Percentiles rank a stretch among this genome's conserved stretches.
phyloP scores from a whole-genome alignment of 2,797 vertebrate species.

The Hylomyscus alleni region DNA sequence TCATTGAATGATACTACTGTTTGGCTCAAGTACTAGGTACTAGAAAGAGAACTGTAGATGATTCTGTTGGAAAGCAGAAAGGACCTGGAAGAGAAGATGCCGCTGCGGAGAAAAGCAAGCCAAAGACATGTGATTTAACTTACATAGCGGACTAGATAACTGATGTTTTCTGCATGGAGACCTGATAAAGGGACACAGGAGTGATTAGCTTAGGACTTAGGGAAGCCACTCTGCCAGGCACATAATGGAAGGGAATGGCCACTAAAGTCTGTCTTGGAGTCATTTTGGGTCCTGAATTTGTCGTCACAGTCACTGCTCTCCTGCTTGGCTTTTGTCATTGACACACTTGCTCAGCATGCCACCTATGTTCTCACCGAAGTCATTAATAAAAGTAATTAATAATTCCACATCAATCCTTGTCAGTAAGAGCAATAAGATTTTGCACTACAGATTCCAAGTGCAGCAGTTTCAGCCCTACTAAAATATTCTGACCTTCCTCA shows the following conservation, averaged over 20 bases:
- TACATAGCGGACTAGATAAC: slow-evolving; percentile 10
- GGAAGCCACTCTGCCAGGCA: slow-evolving; percentile 35
- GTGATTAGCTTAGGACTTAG: not conserved
- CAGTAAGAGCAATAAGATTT: slow-evolving; percentile 50
- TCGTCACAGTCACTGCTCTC: slow-evolving; percentile 47
- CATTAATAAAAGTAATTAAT: slow-evolving; percentile 81
- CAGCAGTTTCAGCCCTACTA: slow-evolving; percentile 16
- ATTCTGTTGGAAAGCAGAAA: slow-evolving; percentile 53
- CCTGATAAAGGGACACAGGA: not conserved
- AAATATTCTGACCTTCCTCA: not conserved
- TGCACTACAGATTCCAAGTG: slow-evolving; percentile 57
- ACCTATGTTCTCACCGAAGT: slow-evolving; percentile 64
- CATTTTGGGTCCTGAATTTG: slow-evolving; percentile 2
- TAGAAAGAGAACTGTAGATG: slow-evolving; percentile 36
- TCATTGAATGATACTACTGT: slow-evolving; percentile 34
- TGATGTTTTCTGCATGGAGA: slow-evolving; percentile 27
- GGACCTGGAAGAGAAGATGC: not conserved
- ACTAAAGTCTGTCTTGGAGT: slow-evolving; percentile 58
- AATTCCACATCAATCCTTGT: slow-evolving; percentile 72
- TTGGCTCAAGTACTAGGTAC: slow-evolving; percentile 35
- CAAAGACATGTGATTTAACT: slow-evolving; percentile 1
- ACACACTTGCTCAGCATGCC: slow-evolving; percentile 68
- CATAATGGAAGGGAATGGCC: not conserved
- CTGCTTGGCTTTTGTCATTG: slow-evolving; percentile 58
- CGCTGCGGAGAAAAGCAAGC: not conserved